A percentile compares a stretch with the other conserved stretches of the same genome.
Evolutionary conservation across 2,888 invertebrate species (phyloP).

Genomic region (Scotopteryx bipunctaria): DNA sequence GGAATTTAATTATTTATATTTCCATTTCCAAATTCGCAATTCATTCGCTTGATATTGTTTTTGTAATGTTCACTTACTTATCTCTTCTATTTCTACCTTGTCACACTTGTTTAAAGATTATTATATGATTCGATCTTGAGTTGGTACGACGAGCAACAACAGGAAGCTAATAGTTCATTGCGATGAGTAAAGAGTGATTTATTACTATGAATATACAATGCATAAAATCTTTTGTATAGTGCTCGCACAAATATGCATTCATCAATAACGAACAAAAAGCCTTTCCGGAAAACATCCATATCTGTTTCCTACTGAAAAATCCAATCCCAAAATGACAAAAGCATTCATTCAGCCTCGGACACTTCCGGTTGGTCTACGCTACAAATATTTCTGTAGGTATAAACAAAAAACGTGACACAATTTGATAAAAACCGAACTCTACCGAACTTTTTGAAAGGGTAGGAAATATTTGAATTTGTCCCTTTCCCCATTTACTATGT

Average conservation of each 20-base stretch:
- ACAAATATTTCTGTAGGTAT: conserved; percentile 11
- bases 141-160: background rate
- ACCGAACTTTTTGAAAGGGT: conserved; percentile 45
- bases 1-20: conserved; percentile 55
- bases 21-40: conserved; percentile 44
- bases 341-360: conserved; percentile 12
- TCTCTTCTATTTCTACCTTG: background rate
- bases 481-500: conserved; percentile 42
- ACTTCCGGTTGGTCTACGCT: conserved; percentile 9
- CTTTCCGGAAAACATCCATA: background rate
- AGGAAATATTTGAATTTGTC: conserved; percentile 35
- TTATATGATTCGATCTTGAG: background rate
- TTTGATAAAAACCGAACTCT: conserved; percentile 40
- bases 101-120: background rate
- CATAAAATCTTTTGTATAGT: background rate
- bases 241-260: background rate
- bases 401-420: conserved; percentile 19
- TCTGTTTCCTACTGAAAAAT: conserved; percentile 1
- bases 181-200: background rate
- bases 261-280: background rate
- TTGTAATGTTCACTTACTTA: conserved; percentile 30
- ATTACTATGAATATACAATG: background rate
- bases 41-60: conserved; percentile 49
- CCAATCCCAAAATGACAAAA: conserved; percentile 3
- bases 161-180: background rate